Percentiles rank a stretch among this genome's conserved stretches.
These are phyloP conservation scores for Lerista edwardsae DNA, from an alignment of 2,797 vertebrate genomes.

Conservation along the genomic window DNA sequence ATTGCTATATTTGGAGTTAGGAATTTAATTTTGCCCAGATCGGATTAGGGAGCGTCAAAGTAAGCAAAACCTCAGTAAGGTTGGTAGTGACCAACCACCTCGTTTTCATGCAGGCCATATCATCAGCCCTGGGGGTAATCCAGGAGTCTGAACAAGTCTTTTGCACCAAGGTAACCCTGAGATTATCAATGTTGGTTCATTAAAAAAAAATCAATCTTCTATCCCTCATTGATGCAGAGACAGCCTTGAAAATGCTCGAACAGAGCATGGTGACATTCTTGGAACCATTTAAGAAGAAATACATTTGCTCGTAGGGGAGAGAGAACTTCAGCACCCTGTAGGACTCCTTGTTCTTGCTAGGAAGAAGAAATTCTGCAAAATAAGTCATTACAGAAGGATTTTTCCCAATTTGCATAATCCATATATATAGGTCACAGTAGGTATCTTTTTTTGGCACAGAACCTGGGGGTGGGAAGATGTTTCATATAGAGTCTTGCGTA, in stretches of 20 bases:
- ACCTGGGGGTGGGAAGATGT: background rate
- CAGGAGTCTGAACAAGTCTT: too few species aligned
- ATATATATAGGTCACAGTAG: slow-evolving; percentile 20
- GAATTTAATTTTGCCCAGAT: background rate
- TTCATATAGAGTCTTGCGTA: background rate
- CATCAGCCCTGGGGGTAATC: background rate
- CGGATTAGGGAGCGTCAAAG: too few species aligned
- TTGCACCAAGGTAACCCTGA: background rate
- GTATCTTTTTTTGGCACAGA: background rate
- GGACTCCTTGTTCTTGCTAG: background rate
- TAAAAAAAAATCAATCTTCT: background rate
- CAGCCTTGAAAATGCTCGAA: background rate
- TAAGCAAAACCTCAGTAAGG: too few species aligned
- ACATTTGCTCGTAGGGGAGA: background rate
- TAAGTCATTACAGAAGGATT: slow-evolving; percentile 2
- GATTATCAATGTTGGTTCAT: background rate
- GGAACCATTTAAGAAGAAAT: background rate
- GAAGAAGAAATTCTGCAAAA: slow-evolving; percentile 21
- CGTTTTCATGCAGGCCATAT: background rate
- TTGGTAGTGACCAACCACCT: background rate
- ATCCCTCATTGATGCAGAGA: background rate
- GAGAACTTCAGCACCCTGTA: background rate
- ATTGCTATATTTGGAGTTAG: background rate
- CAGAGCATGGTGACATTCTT: background rate
- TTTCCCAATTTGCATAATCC: background rate